These are phyloP conservation scores for Ptiloglossa arizonensis DNA, from an alignment of 1,140 invertebrate species.

Conservation along the genomic window DNA sequence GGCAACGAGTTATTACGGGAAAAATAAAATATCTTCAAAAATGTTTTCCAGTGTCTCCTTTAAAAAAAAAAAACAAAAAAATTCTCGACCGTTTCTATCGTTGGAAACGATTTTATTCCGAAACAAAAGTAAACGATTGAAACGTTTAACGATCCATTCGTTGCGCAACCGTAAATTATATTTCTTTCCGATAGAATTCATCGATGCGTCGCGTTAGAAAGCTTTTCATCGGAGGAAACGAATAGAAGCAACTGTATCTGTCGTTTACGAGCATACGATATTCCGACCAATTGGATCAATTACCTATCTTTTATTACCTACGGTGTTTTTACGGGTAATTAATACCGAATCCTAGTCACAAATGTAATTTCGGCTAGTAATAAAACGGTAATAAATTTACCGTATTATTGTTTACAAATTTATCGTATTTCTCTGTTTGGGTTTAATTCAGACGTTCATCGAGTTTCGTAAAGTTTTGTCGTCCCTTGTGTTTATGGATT, in stretches of 20 bases:
- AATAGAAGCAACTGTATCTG: conserved; percentile 36
- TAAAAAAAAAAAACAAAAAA: no score
- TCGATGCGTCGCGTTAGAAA: conserved; percentile 36
- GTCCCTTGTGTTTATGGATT: not conserved
- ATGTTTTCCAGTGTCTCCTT: no score
- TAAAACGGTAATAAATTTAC: not conserved
- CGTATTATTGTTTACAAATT: not conserved
- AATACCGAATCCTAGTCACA: no score
- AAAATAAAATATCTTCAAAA: no score
- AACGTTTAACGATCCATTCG: not conserved
- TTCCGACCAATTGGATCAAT: conserved; percentile 41
- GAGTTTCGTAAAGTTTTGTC: not conserved
- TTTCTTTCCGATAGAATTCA: conserved; percentile 20
- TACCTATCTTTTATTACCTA: conserved; percentile 10
- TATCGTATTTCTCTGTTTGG: no score
- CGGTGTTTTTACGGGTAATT: not conserved
- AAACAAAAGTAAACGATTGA: not conserved
- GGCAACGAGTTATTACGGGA: no score
- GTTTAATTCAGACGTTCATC: not conserved
- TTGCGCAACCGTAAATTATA: not conserved
- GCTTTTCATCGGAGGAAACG: conserved; percentile 33
- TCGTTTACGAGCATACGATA: conserved; percentile 13
- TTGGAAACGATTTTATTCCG: not conserved
- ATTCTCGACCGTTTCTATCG: conserved; percentile 3
- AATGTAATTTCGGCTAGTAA: not conserved